Evolutionary conservation across 2,888 invertebrate species (phyloP).

Genomic region (Conistra vaccinii): DNA sequence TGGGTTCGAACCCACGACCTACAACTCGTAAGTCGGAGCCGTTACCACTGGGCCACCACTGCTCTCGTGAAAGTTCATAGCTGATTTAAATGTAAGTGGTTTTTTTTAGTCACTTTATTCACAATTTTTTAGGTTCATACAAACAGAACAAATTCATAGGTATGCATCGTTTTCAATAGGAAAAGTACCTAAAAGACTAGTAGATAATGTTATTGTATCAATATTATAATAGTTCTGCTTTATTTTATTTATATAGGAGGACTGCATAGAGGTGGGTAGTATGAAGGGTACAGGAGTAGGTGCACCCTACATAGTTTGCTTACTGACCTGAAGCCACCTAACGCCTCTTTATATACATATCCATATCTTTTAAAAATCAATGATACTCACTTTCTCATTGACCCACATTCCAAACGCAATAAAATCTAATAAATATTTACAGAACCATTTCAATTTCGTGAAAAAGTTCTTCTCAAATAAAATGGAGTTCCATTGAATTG

Average conservation of each 20-base stretch:
- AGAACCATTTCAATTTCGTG: conserved; percentile 46
- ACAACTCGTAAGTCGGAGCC: no score
- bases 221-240: background rate
- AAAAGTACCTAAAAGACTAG: no score
- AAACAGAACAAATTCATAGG: no score
- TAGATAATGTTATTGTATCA: no score
- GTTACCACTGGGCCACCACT: no score
- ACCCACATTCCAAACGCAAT: conserved; percentile 19
- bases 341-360: background rate
- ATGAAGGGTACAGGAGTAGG: no score
- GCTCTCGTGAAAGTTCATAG: background rate
- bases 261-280: background rate
- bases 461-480: conserved; percentile 54
- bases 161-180: no score
- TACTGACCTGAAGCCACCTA: background rate
- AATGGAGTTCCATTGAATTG: conserved; percentile 59
- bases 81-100: background rate
- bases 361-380: conserved; percentile 4
- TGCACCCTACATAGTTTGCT: background rate
- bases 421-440: conserved; percentile 46
- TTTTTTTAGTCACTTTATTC: background rate
- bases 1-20: no score
- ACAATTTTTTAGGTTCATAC: no score
- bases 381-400: background rate
- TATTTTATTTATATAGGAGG: background rate